A percentile compares a stretch with the other conserved stretches of the same genome.
phyloP scores from a whole-genome alignment of 2,888 invertebrate genomes.

The Eilema caniola region DNA sequence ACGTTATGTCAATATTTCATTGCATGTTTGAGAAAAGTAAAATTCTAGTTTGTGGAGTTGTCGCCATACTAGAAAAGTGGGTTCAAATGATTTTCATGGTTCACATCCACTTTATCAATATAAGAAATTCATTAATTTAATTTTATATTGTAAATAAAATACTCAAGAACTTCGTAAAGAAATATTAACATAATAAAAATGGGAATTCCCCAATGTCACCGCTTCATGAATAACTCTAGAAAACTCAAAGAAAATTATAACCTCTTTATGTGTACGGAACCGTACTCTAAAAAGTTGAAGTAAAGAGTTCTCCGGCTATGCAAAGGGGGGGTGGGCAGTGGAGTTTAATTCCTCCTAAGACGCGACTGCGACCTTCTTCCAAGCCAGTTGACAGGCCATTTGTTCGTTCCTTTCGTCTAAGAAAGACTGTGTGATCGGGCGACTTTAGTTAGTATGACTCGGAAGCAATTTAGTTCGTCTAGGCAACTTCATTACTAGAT shows the following conservation, averaged over 20 bases:
- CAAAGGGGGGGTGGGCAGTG: constrained; percentile 23
- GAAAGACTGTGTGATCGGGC: constrained; percentile 32
- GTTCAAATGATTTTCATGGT: too few species aligned
- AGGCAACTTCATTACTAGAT: constrained; percentile 26
- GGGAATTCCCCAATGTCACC: background rate
- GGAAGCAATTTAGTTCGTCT: constrained; percentile 25
- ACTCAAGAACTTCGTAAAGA: background rate
- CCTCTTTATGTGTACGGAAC: constrained; percentile 26
- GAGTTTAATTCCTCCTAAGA: constrained; percentile 51
- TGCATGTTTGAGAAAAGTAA: too few species aligned
- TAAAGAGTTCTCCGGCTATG: constrained; percentile 23
- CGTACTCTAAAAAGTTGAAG: constrained; percentile 15
- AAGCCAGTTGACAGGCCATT: constrained; percentile 33
- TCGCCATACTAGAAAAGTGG: too few species aligned
- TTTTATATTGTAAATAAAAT: background rate
- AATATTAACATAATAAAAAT: background rate
- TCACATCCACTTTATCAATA: background rate
- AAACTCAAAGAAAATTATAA: background rate
- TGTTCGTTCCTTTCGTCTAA: constrained; percentile 29
- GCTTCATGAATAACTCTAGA: background rate
- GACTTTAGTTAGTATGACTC: constrained; percentile 15
- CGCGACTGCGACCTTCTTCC: constrained; percentile 29
- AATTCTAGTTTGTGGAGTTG: too few species aligned
- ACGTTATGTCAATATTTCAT: too few species aligned
- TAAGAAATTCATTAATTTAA: too few species aligned